Percentiles rank a stretch among this genome's conserved stretches.
phyloP scores from a whole-genome alignment of 30 jellyfish, hydroid and myxozoan genomes.

The Sanderia malayensis region DNA sequence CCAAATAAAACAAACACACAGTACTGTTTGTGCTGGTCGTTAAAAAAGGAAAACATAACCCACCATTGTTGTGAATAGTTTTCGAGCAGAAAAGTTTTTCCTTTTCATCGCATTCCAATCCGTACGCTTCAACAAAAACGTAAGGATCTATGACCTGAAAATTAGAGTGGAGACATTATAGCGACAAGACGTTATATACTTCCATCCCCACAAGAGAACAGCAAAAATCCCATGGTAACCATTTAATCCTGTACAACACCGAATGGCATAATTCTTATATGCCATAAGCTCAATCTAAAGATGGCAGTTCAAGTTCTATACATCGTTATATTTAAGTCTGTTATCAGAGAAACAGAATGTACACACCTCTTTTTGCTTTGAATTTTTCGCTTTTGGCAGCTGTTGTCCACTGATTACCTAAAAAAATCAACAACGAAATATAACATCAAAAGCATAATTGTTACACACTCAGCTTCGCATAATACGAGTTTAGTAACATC shows the following conservation, averaged over 20 bases:
- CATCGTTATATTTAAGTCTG: not conserved
- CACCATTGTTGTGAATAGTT: constrained; percentile 80
- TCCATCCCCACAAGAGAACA: no score
- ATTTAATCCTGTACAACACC: no score
- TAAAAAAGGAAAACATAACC: no score
- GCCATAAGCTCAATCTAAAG: no score
- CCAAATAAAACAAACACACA: no score
- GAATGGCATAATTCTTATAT: no score
- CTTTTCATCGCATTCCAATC: constrained; percentile 69
- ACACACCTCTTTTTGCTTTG: constrained; percentile 56
- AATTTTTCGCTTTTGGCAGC: constrained; percentile 70
- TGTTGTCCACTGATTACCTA: constrained; percentile 92
- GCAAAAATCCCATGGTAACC: no score
- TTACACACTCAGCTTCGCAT: no score
- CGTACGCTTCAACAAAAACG: constrained; percentile 66
- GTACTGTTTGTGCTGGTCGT: no score
- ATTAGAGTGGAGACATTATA: not conserved
- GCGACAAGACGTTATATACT: not conserved
- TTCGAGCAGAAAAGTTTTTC: constrained; percentile 58
- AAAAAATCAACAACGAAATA: not conserved
- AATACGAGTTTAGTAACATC: no score
- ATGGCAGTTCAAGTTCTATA: not conserved
- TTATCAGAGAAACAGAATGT: not conserved
- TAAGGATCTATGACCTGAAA: constrained; percentile 88
- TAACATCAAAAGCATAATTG: no score